Base-by-base conservation (phyloP, 2,797 vertebrate species). In the Sylvilagus floridanus region DNA sequence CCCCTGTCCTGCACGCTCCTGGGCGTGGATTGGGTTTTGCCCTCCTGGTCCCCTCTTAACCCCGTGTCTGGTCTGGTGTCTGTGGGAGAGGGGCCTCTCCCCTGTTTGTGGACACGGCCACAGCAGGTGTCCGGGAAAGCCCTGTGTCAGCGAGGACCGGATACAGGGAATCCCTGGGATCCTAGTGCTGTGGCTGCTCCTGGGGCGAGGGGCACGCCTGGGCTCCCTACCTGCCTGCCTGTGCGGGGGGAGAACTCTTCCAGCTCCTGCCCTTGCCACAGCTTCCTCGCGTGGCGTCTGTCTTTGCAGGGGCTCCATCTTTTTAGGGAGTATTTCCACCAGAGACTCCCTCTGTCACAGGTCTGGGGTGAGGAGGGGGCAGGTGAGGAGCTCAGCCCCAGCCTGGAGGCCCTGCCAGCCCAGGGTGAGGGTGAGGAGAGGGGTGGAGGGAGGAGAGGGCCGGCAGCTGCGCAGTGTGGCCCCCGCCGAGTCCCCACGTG, bases 1-100 rank as follows among this genome's bases (percentile, higher is more conserved):
- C 3, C 32, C 6, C 30, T 28, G 13, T 5, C 0, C 16, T 2
- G 4, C 12, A 47, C 37, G 16, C 22, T 57, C 11, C 62, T 4
- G 14, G 47, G 13, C 2, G 13, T 35, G 10, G 57, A 12, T 32
- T 35, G 47, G 30, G 28, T 73, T 30, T 28, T 37, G 22, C 57
- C 17, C 63, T 17, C 21, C 42, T 7, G 4, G 32, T 42, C 11
- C 22, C 14, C 6, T n/a, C 0, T 16, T 16, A 19, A 2, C 54
- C 19, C 12, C 16, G 52, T 42, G 62, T 32, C 14, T 3, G 4
- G 1, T 52, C 22, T 32, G 17, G 60, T 30, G 62, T 35, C 52
- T 42, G 8, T 28, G 60, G 21, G 11, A 19, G 42, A 9, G 12
- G 28, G 60, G 22, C 5, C n/a, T 69, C 13, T 62, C 30, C 26